Evolutionary conservation across 2,888 invertebrate species (phyloP).

Genomic region (Polydrusus cervinus): DNA sequence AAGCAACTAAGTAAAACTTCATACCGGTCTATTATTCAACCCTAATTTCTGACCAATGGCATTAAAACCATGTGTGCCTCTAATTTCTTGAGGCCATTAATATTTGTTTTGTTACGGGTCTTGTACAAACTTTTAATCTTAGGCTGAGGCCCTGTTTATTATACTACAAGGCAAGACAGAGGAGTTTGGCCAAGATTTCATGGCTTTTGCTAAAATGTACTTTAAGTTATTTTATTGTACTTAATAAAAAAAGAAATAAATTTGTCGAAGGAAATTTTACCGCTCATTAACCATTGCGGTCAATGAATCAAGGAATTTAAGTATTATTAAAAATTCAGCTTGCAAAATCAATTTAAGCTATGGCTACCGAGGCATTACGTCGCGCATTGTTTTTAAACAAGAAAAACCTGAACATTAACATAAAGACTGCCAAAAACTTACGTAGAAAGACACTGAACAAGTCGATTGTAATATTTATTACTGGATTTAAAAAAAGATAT

Average conservation of each 20-base stretch:
- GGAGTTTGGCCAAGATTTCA: no score
- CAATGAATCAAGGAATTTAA: not conserved
- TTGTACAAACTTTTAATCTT: no score
- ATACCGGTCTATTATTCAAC: no score
- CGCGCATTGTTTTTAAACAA: not conserved
- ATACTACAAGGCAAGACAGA: no score
- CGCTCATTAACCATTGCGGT: slow-evolving; percentile 2
- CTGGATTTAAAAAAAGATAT: not conserved
- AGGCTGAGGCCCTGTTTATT: no score
- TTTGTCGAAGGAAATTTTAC: not conserved
- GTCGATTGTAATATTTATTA: not conserved
- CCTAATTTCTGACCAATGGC: no score
- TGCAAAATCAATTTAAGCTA: slow-evolving; percentile 5
- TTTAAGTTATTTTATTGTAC: no score
- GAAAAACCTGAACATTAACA: not conserved
- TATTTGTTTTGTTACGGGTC: no score
- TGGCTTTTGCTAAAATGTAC: no score
- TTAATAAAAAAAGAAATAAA: not conserved
- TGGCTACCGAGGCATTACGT: not conserved
- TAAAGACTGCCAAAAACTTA: not conserved
- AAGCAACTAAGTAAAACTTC: no score
- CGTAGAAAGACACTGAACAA: not conserved
- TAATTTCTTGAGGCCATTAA: no score
- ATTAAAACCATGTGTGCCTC: no score
- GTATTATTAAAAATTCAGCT: not conserved